These are phyloP conservation scores for Rana temporaria DNA, from an alignment of 2,113 vertebrate genomes.

Conservation along the genomic window DNA sequence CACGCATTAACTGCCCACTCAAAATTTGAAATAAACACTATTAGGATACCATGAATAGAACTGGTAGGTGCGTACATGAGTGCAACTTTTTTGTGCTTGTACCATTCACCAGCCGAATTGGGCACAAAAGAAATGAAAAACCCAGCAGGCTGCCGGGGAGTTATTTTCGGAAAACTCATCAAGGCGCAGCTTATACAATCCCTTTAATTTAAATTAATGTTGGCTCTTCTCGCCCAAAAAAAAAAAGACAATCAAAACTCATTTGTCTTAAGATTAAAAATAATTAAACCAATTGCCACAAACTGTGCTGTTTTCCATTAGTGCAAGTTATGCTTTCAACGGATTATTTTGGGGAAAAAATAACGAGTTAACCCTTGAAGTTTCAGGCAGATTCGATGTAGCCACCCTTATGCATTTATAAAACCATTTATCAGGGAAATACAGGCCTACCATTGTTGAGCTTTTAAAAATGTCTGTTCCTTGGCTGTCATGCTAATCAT, in stretches of 20 bases:
- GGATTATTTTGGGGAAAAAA: background rate
- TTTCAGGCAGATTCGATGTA: background rate
- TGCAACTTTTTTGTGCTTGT: background rate
- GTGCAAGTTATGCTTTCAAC: background rate
- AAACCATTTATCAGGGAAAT: too few relatives aligned
- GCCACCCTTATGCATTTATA: too few relatives aligned
- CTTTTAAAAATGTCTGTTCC: too few relatives aligned
- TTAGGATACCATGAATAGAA: slow-evolving; percentile 21
- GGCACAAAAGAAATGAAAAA: slow-evolving; percentile 26
- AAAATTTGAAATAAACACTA: slow-evolving; percentile 17
- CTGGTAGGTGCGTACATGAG: slow-evolving; percentile 37
- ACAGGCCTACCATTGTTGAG: too few relatives aligned
- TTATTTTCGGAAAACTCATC: slow-evolving; percentile 47
- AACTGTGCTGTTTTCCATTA: slow-evolving; percentile 7
- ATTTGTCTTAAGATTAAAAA: slow-evolving; percentile 40
- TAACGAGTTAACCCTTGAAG: background rate
- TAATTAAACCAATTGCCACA: slow-evolving; percentile 38
- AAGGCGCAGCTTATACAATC: slow-evolving; percentile 32
- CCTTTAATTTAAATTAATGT: slow-evolving; percentile 28
- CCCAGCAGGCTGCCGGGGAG: slow-evolving; percentile 26
- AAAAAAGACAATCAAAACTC: slow-evolving; percentile 36
- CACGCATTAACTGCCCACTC: background rate
- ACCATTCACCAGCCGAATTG: slow-evolving; percentile 6
- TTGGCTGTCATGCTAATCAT: too few relatives aligned
- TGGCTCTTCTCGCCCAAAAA: slow-evolving; percentile 14